Evolutionary conservation across 2,797 vertebrate species (phyloP).

Genomic region (Bothrops alternatus): DNA sequence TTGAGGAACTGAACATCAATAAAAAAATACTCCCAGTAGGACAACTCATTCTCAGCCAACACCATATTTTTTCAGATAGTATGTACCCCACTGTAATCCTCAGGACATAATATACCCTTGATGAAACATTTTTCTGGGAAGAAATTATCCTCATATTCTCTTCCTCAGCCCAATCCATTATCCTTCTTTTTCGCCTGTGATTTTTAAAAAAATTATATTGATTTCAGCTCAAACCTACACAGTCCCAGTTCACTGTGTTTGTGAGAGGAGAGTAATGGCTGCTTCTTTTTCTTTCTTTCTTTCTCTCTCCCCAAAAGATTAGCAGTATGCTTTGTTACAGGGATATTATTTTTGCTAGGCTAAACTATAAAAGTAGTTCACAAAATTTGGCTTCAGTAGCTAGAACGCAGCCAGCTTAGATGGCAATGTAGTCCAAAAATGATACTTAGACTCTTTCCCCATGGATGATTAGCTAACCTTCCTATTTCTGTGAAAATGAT

Average conservation of each 20-base stretch:
- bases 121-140: neutral
- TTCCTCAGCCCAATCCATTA: neutral
- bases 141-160: neutral
- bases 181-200: neutral
- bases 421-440: neutral
- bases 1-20: neutral
- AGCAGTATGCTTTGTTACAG: neutral
- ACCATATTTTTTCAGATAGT: neutral
- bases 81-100: neutral
- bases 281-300: neutral
- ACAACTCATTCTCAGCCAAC: neutral
- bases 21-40: neutral
- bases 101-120: neutral
- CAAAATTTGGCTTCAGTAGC: neutral
- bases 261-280: neutral
- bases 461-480: neutral
- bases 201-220: neutral
- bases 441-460: neutral
- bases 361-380: neutral
- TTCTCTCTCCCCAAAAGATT: neutral
- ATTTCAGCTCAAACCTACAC: neutral
- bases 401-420: neutral
- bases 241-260: neutral
- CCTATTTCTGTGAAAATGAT: neutral
- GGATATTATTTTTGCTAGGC: neutral